phyloP scores from a whole-genome alignment of 2,888 invertebrate species.

The Leptinotarsa haldemani region DNA sequence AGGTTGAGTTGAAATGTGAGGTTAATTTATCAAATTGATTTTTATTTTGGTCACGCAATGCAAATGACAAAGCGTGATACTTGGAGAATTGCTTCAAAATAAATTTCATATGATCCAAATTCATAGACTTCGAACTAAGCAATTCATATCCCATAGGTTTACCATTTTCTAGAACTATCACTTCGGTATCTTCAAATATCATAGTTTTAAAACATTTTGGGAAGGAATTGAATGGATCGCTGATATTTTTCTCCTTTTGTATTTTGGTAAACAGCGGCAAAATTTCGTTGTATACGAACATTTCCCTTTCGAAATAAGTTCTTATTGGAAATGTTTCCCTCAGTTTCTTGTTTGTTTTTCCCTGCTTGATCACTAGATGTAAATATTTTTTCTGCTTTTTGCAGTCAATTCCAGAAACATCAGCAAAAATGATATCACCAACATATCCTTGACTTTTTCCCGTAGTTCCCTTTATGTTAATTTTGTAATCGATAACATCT shows the following conservation, averaged over 20 bases:
- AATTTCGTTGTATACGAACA: conserved; percentile 45
- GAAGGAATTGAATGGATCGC: conserved; percentile 33
- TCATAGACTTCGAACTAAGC: conserved; percentile 48
- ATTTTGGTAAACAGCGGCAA: conserved; percentile 43
- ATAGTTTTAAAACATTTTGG: conserved; percentile 42
- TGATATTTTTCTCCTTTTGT: conserved; percentile 40
- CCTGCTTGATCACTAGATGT: conserved; percentile 32
- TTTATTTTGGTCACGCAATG: conserved; percentile 35
- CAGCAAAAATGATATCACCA: conserved; percentile 47
- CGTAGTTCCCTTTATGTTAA: conserved; percentile 30
- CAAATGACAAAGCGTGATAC: conserved; percentile 39
- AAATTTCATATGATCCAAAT: conserved; percentile 51
- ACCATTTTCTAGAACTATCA: conserved; percentile 52
- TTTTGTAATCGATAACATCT: conserved; percentile 6
- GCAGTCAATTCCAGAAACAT: conserved; percentile 40
- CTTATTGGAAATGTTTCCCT: conserved; percentile 34
- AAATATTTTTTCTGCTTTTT: conserved; percentile 39
- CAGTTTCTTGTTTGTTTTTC: conserved; percentile 18
- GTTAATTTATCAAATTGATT: conserved; percentile 28
- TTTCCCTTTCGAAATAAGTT: conserved; percentile 46
- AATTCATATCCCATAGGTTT: conserved; percentile 48
- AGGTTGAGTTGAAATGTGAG: conserved; percentile 18
- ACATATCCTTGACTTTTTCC: conserved; percentile 52
- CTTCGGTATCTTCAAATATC: conserved; percentile 24
- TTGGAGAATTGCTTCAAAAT: conserved; percentile 45